phyloP scores from a whole-genome alignment of 37 sponge, comb jelly and placozoan species.

The Haliclona indistincta region DNA sequence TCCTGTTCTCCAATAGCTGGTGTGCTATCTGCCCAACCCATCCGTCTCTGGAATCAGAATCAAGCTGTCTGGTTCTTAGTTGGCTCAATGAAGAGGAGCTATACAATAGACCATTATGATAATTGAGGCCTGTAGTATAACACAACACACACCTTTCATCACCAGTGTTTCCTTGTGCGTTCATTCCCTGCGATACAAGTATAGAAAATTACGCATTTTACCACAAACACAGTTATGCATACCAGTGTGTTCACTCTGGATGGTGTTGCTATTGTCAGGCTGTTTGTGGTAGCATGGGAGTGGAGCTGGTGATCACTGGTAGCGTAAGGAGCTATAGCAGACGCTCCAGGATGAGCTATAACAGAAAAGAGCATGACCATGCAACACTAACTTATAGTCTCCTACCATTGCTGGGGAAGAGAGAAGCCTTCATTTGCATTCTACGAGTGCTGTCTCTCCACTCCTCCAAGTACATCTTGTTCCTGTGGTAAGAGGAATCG shows the following conservation, averaged over 20 bases:
- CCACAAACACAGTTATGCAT: too few species aligned
- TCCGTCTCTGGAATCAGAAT: background rate
- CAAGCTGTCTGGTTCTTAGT: conserved; percentile 10
- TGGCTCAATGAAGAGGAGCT: too few species aligned
- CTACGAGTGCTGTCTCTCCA: conserved; percentile 58
- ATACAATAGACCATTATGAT: too few species aligned
- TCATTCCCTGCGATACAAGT: too few species aligned
- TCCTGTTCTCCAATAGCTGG: conserved; percentile 6
- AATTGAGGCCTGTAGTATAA: too few species aligned
- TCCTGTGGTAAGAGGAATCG: conserved; percentile 16
- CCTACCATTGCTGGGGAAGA: background rate
- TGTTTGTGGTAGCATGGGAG: background rate
- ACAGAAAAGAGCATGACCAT: background rate
- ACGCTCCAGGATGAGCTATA: background rate
- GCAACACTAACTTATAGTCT: background rate
- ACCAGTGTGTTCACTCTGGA: background rate
- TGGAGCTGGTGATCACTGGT: too few species aligned
- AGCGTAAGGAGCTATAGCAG: conserved; percentile 40
- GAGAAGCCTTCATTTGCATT: conserved; percentile 36
- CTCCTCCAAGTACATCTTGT: conserved; percentile 26
- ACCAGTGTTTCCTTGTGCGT: too few species aligned
- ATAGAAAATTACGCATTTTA: too few species aligned
- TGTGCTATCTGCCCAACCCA: background rate
- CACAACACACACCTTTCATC: too few species aligned
- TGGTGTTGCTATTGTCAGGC: background rate